phyloP scores from a whole-genome alignment of 2,113 vertebrate species.

The Neolamprologus toae region DNA sequence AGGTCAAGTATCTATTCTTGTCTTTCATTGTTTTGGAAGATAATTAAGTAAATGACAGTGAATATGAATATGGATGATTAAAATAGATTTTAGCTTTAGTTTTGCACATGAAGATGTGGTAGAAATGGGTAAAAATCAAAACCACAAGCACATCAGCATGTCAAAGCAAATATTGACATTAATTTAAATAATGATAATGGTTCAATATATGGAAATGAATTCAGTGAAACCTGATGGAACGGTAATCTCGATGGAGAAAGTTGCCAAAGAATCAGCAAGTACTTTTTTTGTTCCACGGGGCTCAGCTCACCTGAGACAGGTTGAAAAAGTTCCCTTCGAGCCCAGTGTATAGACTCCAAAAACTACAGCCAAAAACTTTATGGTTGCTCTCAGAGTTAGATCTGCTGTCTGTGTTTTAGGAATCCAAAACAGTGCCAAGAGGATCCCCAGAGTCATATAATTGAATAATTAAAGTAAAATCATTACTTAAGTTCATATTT shows the following conservation, averaged over 20 bases:
- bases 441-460: constrained; percentile 8
- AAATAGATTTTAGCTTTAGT: background rate
- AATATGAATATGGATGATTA: background rate
- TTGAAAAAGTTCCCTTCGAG: constrained; percentile 10
- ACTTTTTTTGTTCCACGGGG: background rate
- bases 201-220: background rate
- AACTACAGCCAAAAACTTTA: constrained; percentile 8
- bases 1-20: background rate
- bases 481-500: background rate
- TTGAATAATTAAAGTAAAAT: constrained; percentile 1
- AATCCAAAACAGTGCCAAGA: constrained; percentile 34
- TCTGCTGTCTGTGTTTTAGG: background rate
- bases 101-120: background rate
- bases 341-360: background rate
- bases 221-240: background rate
- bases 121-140: background rate
- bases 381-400: constrained; percentile 5
- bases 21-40: background rate
- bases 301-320: constrained; percentile 46
- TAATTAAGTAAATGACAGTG: background rate
- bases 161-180: background rate
- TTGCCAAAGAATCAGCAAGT: background rate
- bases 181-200: background rate
- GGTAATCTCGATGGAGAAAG: background rate
- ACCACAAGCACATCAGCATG: background rate